phyloP scores from a whole-genome alignment of 2,113 vertebrate species.

The Oryctolagus cuniculus region DNA sequence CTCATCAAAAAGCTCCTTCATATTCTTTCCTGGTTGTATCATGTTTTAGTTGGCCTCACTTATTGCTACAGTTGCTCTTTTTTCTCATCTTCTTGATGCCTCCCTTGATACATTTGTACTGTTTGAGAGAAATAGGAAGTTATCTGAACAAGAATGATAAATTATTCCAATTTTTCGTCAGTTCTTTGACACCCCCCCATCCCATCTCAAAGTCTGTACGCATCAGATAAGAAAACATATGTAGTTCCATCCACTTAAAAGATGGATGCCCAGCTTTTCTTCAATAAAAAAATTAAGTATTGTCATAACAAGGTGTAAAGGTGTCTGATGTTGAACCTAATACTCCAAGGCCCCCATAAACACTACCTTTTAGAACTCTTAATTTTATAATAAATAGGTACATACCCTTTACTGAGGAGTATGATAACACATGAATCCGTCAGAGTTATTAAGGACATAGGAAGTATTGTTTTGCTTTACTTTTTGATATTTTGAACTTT shows the following conservation, averaged over 20 bases:
- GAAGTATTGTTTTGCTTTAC: constrained; percentile 10
- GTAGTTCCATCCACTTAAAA: constrained; percentile 7
- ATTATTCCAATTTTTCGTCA: not conserved
- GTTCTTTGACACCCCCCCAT: not conserved
- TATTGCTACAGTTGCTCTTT: not conserved
- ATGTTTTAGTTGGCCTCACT: constrained; percentile 36
- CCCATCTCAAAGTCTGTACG: not conserved
- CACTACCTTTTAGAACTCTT: constrained; percentile 6
- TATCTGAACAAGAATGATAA: constrained; percentile 47
- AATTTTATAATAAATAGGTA: constrained; percentile 46
- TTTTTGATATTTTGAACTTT: constrained; percentile 56
- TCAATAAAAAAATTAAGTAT: constrained; percentile 36
- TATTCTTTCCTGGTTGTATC: not conserved
- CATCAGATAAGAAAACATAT: constrained; percentile 23
- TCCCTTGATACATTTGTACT: not conserved
- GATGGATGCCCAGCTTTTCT: not conserved
- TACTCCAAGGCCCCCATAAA: not conserved
- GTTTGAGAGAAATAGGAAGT: constrained; percentile 40
- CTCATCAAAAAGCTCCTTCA: not conserved
- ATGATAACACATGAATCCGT: constrained; percentile 17
- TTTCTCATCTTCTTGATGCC: constrained; percentile 33
- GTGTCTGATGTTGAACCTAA: not conserved
- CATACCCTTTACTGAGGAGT: not conserved
- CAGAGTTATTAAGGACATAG: constrained; percentile 41
- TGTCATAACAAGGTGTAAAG: constrained; percentile 36